Evolutionary conservation across 2,888 invertebrate species (phyloP).

Genomic region (Pyrrhia umbra): DNA sequence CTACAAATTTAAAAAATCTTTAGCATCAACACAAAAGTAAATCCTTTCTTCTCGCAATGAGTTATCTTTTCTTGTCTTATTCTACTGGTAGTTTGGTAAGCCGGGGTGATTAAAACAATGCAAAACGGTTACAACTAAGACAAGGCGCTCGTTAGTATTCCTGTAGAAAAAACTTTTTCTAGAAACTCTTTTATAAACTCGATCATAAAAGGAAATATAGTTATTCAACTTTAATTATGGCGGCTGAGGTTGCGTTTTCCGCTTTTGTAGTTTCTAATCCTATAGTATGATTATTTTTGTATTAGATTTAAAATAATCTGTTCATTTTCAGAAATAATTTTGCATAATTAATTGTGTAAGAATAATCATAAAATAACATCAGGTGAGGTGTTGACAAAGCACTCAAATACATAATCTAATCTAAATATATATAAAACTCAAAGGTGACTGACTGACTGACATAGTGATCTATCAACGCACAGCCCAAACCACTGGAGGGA

Average conservation of each 20-base stretch:
- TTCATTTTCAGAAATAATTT: too few species aligned
- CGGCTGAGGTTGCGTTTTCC: slow-evolving; percentile 11
- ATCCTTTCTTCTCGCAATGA: slow-evolving; percentile 25
- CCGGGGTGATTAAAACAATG: slow-evolving; percentile 61
- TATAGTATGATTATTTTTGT: too few species aligned
- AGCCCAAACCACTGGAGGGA: too few species aligned
- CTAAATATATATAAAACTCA: too few species aligned
- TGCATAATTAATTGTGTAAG: too few species aligned
- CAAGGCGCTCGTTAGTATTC: slow-evolving; percentile 56
- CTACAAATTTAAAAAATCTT: slow-evolving; percentile 24
- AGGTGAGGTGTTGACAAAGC: too few species aligned
- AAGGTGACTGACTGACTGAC: too few species aligned
- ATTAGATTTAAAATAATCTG: too few species aligned
- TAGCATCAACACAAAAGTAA: slow-evolving; percentile 10
- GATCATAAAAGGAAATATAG: slow-evolving; percentile 43
- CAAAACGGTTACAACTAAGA: slow-evolving; percentile 58
- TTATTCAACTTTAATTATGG: slow-evolving; percentile 37
- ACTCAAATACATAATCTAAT: too few species aligned
- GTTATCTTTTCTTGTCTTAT: slow-evolving; percentile 49
- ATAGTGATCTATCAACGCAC: too few species aligned
- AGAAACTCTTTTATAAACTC: slow-evolving; percentile 45
- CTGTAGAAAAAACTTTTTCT: slow-evolving; percentile 50
- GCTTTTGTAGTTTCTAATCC: neutral
- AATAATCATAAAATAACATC: too few species aligned
- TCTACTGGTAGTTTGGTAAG: slow-evolving; percentile 41